Evolutionary conservation across 2,888 invertebrate species (phyloP).

Genomic region (Octodonta nipae): DNA sequence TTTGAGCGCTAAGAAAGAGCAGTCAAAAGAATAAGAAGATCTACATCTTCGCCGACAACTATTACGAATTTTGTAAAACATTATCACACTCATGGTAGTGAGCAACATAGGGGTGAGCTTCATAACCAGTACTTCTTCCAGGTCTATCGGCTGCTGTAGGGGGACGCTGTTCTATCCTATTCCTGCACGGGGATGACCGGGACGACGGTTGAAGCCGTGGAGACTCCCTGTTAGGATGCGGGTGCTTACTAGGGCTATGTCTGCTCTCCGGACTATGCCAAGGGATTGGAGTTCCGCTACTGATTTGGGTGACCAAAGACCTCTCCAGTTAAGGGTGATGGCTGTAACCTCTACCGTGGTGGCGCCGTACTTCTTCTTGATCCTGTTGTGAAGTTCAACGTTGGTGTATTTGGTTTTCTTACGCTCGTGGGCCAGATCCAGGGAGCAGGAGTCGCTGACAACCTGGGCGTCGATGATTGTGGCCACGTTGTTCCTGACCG

Average conservation of each 20-base stretch:
- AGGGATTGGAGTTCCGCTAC: not conserved
- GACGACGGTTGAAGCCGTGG: too few relatives aligned
- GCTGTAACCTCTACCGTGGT: not conserved
- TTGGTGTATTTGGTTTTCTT: not conserved
- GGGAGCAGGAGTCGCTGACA: not conserved
- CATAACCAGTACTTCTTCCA: too few relatives aligned
- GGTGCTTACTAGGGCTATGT: conserved; percentile 4
- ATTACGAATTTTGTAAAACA: too few relatives aligned
- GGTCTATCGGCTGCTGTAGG: too few relatives aligned
- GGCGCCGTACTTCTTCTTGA: not conserved
- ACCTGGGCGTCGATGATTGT: not conserved
- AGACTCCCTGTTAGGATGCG: not conserved
- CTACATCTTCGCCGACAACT: too few relatives aligned
- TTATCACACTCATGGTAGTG: too few relatives aligned
- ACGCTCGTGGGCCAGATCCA: not conserved
- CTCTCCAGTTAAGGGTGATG: conserved; percentile 4
- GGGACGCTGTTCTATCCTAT: too few relatives aligned
- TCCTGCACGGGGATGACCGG: too few relatives aligned
- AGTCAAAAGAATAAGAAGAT: too few relatives aligned
- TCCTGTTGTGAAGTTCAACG: not conserved
- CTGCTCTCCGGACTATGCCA: not conserved
- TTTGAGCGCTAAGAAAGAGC: too few relatives aligned
- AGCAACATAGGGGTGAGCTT: too few relatives aligned
- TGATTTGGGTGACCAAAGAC: conserved; percentile 3
- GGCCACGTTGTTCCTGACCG: too few relatives aligned